Base-by-base conservation (phyloP, 2,113 vertebrate species). In the Argyrosomus japonicus region DNA sequence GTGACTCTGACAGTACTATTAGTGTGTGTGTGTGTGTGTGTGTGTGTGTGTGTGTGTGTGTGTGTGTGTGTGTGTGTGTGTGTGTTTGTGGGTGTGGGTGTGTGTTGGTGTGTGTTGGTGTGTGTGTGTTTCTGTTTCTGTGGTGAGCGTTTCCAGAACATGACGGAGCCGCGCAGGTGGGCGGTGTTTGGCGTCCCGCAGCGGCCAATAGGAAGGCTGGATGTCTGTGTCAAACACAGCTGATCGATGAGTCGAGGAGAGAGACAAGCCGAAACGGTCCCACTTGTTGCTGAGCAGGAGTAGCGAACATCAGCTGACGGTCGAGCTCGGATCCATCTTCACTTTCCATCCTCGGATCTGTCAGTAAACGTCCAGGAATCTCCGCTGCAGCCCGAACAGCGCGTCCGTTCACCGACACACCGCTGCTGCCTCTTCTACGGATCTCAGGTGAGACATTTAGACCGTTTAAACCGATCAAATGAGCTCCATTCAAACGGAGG, bases 221-320 rank as follows among this genome's bases (percentile, higher is more conserved):
- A 15, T 18, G 25, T 27, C 2, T 11, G 43, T 50, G 83, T 79
- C 75, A 56, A 27, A 36, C 76, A 64, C 91, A 91, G 93, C 91
- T 92, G 93, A 87, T 89, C 85, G 85, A 72, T 90, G 93, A 91
- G 75, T 94, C 90, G 87, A 73, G 54, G 61, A 32, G 58, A 75
- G 64, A 40, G 62, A 40, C 36, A 60, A 5, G 56, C 58, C 10
- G 48, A 54, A 63, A 43, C 62, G 19, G 53, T 79, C 25, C 18
- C 88, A 94, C 93, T 94, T 95, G 94, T 95, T 93, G 93, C 91
- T 56, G 89, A 85, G 91, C 87, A 80, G 77, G 70, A 84, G 82
- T 68, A 0, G 77, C 29, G 67, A 61, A 2, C 61, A 48, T 47
- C 78, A 51, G 57, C 68, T 8, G 75, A 60, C 13, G 58, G 18